phyloP scores from a whole-genome alignment of 2,113 vertebrate genomes.

The Tachuris rubrigastra region DNA sequence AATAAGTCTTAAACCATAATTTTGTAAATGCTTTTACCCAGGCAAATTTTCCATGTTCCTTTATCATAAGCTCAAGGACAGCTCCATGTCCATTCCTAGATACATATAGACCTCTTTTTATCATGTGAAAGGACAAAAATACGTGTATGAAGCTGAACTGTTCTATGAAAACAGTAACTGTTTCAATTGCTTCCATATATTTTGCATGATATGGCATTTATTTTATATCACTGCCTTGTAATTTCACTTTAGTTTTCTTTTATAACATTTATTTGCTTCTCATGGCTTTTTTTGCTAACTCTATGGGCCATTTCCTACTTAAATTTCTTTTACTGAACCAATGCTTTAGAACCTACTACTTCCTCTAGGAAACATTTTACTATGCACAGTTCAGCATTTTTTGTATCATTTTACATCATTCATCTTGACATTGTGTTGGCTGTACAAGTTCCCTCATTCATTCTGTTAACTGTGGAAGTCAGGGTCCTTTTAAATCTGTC shows the following conservation, averaged over 20 bases:
- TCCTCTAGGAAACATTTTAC: not conserved
- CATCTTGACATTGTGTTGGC: not conserved
- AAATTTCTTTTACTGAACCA: conserved; percentile 7
- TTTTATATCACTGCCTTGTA: not conserved
- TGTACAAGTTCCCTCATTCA: not conserved
- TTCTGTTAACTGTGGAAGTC: not conserved
- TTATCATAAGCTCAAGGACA: not conserved
- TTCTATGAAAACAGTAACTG: not conserved
- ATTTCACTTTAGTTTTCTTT: conserved; percentile 21
- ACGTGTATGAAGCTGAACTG: not conserved
- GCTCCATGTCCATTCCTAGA: not conserved
- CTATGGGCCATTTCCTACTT: conserved; percentile 7
- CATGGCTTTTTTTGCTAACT: not conserved
- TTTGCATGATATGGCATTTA: not conserved
- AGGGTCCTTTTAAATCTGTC: not conserved
- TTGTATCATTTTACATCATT: conserved; percentile 17
- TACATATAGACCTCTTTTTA: not conserved
- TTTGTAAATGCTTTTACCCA: not conserved
- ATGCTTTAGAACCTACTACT: not conserved
- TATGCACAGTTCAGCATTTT: conserved; percentile 24
- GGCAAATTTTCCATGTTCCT: not conserved
- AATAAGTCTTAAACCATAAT: not conserved
- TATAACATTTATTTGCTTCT: not conserved
- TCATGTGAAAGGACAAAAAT: not conserved
- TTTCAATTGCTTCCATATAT: not conserved